Base-by-base conservation (phyloP, 2,113 vertebrate genomes). In the Oreamnos americanus region DNA sequence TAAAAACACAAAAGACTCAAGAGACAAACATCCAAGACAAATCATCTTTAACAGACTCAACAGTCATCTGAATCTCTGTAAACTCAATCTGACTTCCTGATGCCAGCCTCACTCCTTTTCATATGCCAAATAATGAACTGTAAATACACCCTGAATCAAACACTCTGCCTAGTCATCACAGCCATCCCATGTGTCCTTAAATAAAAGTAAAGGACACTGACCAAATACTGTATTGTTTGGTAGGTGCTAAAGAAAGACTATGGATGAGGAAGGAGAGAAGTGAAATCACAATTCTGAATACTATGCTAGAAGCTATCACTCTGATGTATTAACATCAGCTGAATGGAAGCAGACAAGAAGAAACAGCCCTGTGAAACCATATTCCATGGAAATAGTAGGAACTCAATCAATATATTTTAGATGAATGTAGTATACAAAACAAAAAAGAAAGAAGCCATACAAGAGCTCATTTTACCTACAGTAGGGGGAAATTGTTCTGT, bases 21-120 rank as follows among this genome's bases (percentile, higher is more conserved):
- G 58, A 97, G 53, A 71, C 45, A 94, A 87, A n/a, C 47, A 86
- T 25, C 36, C 67, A 79, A 25, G 2, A 86, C n/a, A 62, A 92
- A 55, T 76, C 26, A 96, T 47, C 28, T 8, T 87, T 88, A 83
- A 11, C 62, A 91, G 86, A 90, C 23, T 30, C 28, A 64, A 82
- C 12, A 92, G 33, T 71, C 71, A 91, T 23, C 13, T 82, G 39
- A 93, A 79, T n/a, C 93, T 95, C 96, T 95, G 89, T 84, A 95
- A 5, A 53, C 36, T 92, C 94, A 97, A 26, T 91, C 91, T 67
- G 90, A 96, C 87, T 89, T 98, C 97, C 97, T 97, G 96, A 97
- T 95, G 93, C 96, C 94, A 97, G 83, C 45, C 95, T 98, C 88
- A 86, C 55, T 96, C 60, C 79, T 96, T 96, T 90, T 60, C 89